Base-by-base conservation (phyloP, 2,797 vertebrate species). In the Gadopsis marmoratus region DNA sequence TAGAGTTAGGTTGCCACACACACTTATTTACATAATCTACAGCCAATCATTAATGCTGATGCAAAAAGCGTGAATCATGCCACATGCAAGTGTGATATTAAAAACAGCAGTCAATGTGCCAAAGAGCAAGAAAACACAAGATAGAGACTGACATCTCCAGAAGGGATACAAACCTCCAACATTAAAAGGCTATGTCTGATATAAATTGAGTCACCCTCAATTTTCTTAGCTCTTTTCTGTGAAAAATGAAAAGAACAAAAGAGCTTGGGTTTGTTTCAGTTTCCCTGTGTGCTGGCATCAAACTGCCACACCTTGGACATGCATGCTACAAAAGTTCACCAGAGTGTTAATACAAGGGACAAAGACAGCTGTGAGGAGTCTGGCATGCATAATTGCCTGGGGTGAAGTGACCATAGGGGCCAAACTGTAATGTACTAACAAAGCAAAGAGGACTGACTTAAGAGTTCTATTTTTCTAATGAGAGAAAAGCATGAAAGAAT, bases 111-210 rank as follows among this genome's bases (percentile, higher is more conserved):
- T 78, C 29, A 61, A 45, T 72, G 79, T 35, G 87, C 75, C 79
- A 92, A 88, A 92, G 84, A 93, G 90, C 89, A 85, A 91, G 90
- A 92, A 82, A 85, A 90, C 45, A 75, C 74, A 91, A 37, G 79
- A 81, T 7, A 62, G 56, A 88, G 83, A 93, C 71, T 0, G 70
- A 87, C 74, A 43, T 84, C 82, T 90, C 88, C 84, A 65, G 84
- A 89, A 85, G 78, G 74, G 61, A 94, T 93, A 95, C 94, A 91
- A 93, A 96, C 96, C 98, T 99, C 98, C 97, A 99, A 97, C 98
- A 99, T 99, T 97, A 99, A 97, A 96, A 97, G 96, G 97, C 98
- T 99, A 98, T 99, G 98, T 94, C 97, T 99, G 94, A 98, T 95
- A 97, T 99, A 99, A 96, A 99, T 99, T 96, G 97, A 98, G 96